Base-by-base conservation (phyloP, 2,797 vertebrate genomes). In the Bucorvus abyssinicus region DNA sequence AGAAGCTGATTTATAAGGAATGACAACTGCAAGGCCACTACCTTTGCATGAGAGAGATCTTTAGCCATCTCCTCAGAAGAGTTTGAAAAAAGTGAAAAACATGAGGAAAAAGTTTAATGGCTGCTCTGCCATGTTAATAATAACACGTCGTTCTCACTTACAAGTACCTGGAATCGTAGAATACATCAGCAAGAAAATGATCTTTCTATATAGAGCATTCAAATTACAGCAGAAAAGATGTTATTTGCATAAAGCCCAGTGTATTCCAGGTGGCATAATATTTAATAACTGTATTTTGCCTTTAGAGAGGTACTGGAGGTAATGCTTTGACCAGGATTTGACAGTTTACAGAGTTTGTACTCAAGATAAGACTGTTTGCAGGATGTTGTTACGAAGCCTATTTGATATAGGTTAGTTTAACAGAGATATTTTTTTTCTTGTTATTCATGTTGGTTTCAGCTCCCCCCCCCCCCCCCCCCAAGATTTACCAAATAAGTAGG, bases 1-100 rank as follows among this genome's bases (percentile, higher is more conserved):
- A 96, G 81, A 93, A 96, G 90, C 94, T 97, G 96, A 97, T 97
- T 95, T 97, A 97, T 97, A 97, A 96, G 97, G 97, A 97, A 97
- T 97, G 97, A 95, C 93, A 81, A 91, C 88, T 77, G 63, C 89
- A 96, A 96, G 85, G 83, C 86, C 79, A 64, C 88, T 93, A 67
- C 74, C 71, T 91, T 89, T 88, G 84, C 74, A 70, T 88, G 86
- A 94, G 91, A 94, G 87, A 89, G 56, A 90, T 94, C 55, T 60
- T 91, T 53, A 60, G 84, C 71, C 60, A 18, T 50, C 73, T 92
- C 30, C 60, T 85, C 70, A 40, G 59, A 87, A 90, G 26, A 12
- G 14, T 47, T 47, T 77, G 23, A 36, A 44, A 67, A 57, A 5
- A 70, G 34, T 1, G 6, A 64, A 67, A 82, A 68, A 55, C 29